Evolutionary conservation across 2,888 invertebrate species (phyloP).

Genomic region (Hydrotaea diabolus): DNA sequence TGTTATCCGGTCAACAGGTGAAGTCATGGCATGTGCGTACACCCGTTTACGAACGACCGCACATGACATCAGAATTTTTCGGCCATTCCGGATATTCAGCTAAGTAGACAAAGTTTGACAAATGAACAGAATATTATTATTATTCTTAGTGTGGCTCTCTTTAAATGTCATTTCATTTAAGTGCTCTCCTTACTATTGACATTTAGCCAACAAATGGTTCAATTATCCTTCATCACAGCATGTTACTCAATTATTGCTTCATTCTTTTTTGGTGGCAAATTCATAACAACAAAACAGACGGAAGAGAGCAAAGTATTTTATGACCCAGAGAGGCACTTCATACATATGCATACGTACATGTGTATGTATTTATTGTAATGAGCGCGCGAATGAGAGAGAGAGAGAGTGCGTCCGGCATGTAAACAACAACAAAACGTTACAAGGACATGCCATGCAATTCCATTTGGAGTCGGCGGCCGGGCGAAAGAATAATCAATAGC

Average conservation of each 20-base stretch:
- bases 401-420: conserved; percentile 36
- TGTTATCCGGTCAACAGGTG: background rate
- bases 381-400: conserved; percentile 33
- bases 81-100: background rate
- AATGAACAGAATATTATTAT: conserved; percentile 9
- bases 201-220: conserved; percentile 42
- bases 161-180: too few relatives aligned
- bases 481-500: conserved; percentile 77
- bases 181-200: conserved; percentile 30
- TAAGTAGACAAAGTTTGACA: background rate
- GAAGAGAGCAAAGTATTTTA: background rate
- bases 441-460: conserved; percentile 74
- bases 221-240: conserved; percentile 50
- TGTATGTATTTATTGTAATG: conserved; percentile 7
- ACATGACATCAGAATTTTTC: too few relatives aligned
- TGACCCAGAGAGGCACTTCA: background rate
- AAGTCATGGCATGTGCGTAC: background rate
- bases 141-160: background rate
- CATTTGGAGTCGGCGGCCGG: conserved; percentile 43
- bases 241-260: conserved; percentile 2
- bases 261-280: conserved; percentile 24
- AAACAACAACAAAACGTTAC: conserved; percentile 73
- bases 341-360: too few relatives aligned
- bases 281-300: conserved; percentile 57
- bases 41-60: too few relatives aligned